Evolutionary conservation across 2,797 vertebrate genomes (phyloP).

Genomic region (Protonibea diacanthus): DNA sequence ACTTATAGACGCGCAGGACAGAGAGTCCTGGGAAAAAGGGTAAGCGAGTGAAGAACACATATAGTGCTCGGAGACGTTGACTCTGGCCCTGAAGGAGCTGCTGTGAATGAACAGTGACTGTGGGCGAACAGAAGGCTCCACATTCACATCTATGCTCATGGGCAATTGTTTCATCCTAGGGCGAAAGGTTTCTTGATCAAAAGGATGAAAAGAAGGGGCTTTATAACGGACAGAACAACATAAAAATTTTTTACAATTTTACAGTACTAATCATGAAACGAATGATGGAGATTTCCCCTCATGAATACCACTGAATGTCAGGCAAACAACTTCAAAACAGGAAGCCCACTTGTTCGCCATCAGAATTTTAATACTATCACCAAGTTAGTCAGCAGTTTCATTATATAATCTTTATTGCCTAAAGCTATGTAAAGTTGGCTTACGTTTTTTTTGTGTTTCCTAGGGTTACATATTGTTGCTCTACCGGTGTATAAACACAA

Average conservation of each 20-base stretch:
- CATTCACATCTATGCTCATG: conserved; percentile 22
- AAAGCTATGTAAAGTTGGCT: conserved; percentile 9
- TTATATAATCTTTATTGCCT: conserved; percentile 7
- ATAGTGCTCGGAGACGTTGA: conserved; percentile 12
- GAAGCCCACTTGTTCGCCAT: background rate
- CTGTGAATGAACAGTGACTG: conserved; percentile 48
- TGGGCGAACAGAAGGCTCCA: conserved; percentile 26
- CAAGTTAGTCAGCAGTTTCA: conserved; percentile 12
- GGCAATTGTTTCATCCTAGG: conserved; percentile 10
- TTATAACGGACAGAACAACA: background rate
- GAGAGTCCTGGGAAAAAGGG: conserved; percentile 34
- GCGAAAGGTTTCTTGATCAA: conserved; percentile 26
- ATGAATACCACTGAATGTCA: background rate
- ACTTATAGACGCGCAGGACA: conserved; percentile 25
- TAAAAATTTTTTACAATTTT: background rate
- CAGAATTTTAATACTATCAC: background rate
- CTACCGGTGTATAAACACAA: conserved; percentile 49
- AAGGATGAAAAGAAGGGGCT: conserved; percentile 23
- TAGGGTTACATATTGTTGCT: conserved; percentile 46
- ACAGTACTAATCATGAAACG: background rate
- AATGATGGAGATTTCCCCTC: background rate
- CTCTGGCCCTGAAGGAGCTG: conserved; percentile 23
- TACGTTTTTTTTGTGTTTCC: conserved; percentile 26
- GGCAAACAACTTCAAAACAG: background rate
- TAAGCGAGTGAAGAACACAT: conserved; percentile 6